A percentile compares a stretch with the other conserved stretches of the same genome.
Conservation (phyloP, 2,797 vertebrate species). For the Ambastaia sidthimunki region DNA sequence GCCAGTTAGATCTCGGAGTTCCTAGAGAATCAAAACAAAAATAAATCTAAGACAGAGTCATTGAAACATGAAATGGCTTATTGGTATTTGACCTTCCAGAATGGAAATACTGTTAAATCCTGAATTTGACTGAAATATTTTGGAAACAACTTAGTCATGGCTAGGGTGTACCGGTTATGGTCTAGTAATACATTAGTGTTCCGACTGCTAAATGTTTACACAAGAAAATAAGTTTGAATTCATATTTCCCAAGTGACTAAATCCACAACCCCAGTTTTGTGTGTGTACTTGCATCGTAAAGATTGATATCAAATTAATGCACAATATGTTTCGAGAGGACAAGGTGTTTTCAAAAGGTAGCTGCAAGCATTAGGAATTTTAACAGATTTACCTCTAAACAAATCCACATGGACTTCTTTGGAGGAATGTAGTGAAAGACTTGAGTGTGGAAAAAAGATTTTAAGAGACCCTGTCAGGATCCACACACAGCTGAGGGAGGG, state of each 20-base stretch:
- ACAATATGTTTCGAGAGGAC: constrained; percentile 40
- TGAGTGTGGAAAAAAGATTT: constrained; percentile 59
- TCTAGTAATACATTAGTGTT: constrained; percentile 3
- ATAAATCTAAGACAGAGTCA: background rate
- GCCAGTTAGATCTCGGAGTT: background rate
- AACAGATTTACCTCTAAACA: constrained; percentile 58
- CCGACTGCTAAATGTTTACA: background rate
- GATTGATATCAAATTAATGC: constrained; percentile 41
- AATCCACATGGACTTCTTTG: constrained; percentile 55
- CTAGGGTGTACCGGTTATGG: background rate
- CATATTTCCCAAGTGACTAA: background rate
- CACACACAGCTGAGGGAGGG: constrained; percentile 9
- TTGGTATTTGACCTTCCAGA: background rate
- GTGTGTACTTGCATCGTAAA: constrained; percentile 26
- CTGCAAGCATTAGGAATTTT: constrained; percentile 45
- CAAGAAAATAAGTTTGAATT: constrained; percentile 1
- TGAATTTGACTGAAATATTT: background rate
- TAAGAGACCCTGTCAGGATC: constrained; percentile 23
- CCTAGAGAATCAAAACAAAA: constrained; percentile 1
- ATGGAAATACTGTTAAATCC: background rate
- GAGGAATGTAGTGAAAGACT: constrained; percentile 45
- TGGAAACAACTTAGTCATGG: constrained; percentile 5
- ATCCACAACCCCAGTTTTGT: constrained; percentile 1
- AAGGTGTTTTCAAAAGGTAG: constrained; percentile 57
- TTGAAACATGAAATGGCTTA: background rate